Base-by-base conservation (phyloP, 2,888 invertebrate genomes). In the Chironomus riparius region DNA sequence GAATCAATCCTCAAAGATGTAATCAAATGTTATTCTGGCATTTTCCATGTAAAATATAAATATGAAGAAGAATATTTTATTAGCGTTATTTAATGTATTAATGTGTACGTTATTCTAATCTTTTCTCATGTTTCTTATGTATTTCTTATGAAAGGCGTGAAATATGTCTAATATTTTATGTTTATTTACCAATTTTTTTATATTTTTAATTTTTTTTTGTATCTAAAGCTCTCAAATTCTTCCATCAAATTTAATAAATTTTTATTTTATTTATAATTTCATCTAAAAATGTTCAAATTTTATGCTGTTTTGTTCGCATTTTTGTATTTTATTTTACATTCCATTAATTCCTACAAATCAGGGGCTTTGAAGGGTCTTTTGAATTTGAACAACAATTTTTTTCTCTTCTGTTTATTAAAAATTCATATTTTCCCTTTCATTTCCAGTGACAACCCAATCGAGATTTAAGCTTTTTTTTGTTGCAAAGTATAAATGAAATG, bases 181-280 rank as follows among this genome's bases (percentile, higher is more conserved):
- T 56, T 56, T 18, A 56, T 68, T 28, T 68, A 38, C 38, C 38
- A 68, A 68, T 68, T 15, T 28, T 68, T 68, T 22, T 21, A 22
- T 13, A 48, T 18, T 38, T 70, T 47, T 21, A 48, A 70, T 6
- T 71, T 71, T 56, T 18, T 21, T 70, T n/a, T 47, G n/a, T 28
- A 38, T 50, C 50, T 71, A 71, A 71, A 71, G 71, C 71, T 71
- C 71, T 71, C 71, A 71, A 70, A 65, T 65, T 65, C 65, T 24
- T 24, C 65, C 65, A 24, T 65, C 13, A 65, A 65, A 65, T 65
- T 56, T 56, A 38, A 38, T 56, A 56, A 56, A 56, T 56, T 15
- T n/a, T 56, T 56, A 15, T 56, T 50, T 10, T 56, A 6, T 18
- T 13, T 56, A 10, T 15, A 56, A 15, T 56, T 18, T 15, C 56